These are phyloP conservation scores for Hetaerina americana DNA, from an alignment of 1,140 invertebrate genomes.

Conservation along the genomic window DNA sequence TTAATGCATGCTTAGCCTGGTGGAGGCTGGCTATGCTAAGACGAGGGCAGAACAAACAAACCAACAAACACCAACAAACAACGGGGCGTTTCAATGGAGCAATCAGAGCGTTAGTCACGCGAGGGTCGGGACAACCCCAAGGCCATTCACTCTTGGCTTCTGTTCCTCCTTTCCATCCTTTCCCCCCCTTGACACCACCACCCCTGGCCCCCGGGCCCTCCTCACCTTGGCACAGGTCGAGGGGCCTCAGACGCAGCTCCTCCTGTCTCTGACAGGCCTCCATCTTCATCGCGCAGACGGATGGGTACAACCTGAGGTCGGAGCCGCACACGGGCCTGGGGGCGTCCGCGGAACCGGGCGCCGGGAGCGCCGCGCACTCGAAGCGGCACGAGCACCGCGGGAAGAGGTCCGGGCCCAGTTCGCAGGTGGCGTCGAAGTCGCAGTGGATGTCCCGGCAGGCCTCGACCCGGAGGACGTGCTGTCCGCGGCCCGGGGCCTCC, in stretches of 20 bases:
- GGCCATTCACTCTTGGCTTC: too few species aligned
- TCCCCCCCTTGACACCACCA: neutral
- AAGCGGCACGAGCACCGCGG: constrained; percentile 65
- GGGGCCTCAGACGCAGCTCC: constrained; percentile 59
- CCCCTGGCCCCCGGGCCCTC: neutral
- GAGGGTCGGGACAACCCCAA: too few species aligned
- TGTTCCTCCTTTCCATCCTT: too few species aligned
- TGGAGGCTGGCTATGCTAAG: neutral
- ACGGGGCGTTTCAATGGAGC: neutral
- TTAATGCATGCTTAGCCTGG: neutral
- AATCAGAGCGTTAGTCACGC: neutral
- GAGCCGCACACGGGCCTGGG: constrained; percentile 63
- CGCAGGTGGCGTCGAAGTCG: constrained; percentile 70
- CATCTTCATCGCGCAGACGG: constrained; percentile 73
- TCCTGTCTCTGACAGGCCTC: constrained; percentile 71
- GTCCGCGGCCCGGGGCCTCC: constrained; percentile 8
- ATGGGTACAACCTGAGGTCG: constrained; percentile 65
- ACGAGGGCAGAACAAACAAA: neutral
- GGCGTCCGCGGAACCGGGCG: constrained; percentile 32
- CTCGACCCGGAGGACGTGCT: constrained; percentile 25
- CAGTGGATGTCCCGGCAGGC: constrained; percentile 68
- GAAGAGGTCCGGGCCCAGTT: constrained; percentile 56
- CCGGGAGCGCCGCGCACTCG: constrained; percentile 40
- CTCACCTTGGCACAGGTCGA: constrained; percentile 70
- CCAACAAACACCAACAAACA: too few species aligned